phyloP scores from a whole-genome alignment of 2,797 vertebrate genomes.

The Fratercula arctica region DNA sequence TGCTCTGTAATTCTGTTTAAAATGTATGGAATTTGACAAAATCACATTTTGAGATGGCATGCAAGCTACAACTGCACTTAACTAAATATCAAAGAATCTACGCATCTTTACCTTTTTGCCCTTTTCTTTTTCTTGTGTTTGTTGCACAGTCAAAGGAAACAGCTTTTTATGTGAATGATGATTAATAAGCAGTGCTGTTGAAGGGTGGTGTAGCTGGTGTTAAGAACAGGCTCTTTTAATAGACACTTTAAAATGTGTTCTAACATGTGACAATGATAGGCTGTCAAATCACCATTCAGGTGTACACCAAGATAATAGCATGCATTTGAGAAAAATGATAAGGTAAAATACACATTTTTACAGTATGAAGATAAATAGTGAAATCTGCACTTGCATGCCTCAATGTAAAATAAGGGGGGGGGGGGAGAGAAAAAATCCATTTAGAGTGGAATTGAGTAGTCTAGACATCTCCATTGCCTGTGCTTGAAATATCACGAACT shows the following conservation, averaged over 20 bases:
- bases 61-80: constrained; percentile 1
- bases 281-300: constrained; percentile 60
- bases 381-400: not conserved
- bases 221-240: constrained; percentile 51
- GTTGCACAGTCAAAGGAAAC: constrained; percentile 57
- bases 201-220: constrained; percentile 41
- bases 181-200: constrained; percentile 60
- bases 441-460: not conserved
- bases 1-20: constrained; percentile 18
- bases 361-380: constrained; percentile 48
- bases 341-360: constrained; percentile 28
- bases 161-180: constrained; percentile 64
- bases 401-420: not conserved
- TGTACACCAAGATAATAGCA: constrained; percentile 54
- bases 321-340: constrained; percentile 42
- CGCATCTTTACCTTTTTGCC: constrained; percentile 13
- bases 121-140: constrained; percentile 9
- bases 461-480: not conserved
- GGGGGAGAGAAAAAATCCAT: not conserved
- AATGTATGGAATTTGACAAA: constrained; percentile 25
- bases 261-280: constrained; percentile 71
- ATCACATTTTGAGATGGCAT: not conserved
- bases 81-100: not conserved
- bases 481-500: not conserved
- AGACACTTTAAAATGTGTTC: constrained; percentile 65